Base-by-base conservation (phyloP, 2,113 vertebrate genomes). In the Leptodactylus fuscus region DNA sequence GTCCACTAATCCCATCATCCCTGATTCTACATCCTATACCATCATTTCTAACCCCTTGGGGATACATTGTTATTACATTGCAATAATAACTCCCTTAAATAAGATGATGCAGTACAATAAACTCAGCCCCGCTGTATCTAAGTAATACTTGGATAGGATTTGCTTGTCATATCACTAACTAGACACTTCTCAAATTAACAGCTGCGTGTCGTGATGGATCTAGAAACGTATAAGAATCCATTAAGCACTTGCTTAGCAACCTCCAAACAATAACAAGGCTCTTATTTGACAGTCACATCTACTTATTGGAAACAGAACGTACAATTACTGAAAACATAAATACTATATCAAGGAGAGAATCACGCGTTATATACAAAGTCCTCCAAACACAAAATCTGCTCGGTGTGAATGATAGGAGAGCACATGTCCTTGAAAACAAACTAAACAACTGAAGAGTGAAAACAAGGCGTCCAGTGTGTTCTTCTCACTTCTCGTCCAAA, bases 301-400 rank as follows among this genome's bases (percentile, higher is more conserved):
- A 77, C 27, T 53, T 77, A 34, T 53, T 77, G 74, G 46, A 77
- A 77, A 77, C 27, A 53, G 27, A 53, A 27, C 22, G 74, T 77
- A 53, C 46, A 51, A 77, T 77, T 77, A 34, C 27, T 32, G 29
- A 32, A 51, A 51, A 53, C 48, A 53, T 32, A 77, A 77, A 77
- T 51, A 51, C 46, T 53, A 77, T 77, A 36, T 34, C 48, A 53
- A 53, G 53, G 48, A 34, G 11, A 34, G 48, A 34, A 32, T 53
- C 48, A 22, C 46, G 20, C 13, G 53, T 77, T 36, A 77, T 77
- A 77, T 36, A 53, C 27, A 53, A 29, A 53, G 48, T 34, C 15
- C 27, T 77, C 10, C 49, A 53, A 41, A 77, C 74, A n/a, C 48
- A 12, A 49, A 77, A 77, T 77, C 7, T 11, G 10, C 36, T 49